A percentile compares a stretch with the other conserved stretches of the same genome.
phyloP scores from a whole-genome alignment of 2,888 invertebrate species.

The Deilephila porcellus region DNA sequence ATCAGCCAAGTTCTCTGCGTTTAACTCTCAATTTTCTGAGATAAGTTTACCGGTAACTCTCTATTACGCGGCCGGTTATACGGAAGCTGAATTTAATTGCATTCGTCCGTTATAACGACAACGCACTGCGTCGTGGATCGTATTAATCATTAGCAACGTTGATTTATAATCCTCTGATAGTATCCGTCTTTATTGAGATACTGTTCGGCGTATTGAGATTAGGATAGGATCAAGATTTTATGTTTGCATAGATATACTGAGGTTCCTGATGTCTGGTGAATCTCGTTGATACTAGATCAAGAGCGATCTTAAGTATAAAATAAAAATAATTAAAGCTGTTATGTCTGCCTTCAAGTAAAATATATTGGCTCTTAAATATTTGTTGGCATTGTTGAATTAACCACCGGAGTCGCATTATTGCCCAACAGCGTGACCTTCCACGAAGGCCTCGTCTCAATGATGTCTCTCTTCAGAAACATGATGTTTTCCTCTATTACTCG shows the following conservation, averaged over 20 bases:
- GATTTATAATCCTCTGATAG: conserved; percentile 78
- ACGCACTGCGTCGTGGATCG: conserved; percentile 64
- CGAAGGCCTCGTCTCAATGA: no score
- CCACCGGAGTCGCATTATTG: no score
- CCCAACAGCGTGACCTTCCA: no score
- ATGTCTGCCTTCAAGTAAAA: no score
- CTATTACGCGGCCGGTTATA: conserved; percentile 36
- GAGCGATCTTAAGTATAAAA: no score
- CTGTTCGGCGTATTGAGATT: neutral
- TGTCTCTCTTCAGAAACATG: no score
- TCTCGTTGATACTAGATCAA: no score
- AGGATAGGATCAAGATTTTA: neutral
- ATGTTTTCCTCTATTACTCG: no score
- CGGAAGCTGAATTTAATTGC: conserved; percentile 83
- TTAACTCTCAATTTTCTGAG: conserved; percentile 22
- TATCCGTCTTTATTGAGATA: conserved; percentile 34
- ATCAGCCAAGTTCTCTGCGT: conserved; percentile 6
- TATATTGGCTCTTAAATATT: no score
- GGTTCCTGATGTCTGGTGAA: no score
- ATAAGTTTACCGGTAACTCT: conserved; percentile 38
- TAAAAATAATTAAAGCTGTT: no score
- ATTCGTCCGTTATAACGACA: conserved; percentile 78
- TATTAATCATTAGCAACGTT: conserved; percentile 76
- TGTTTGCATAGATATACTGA: neutral
- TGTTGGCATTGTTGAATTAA: no score